Evolutionary conservation across 2,797 vertebrate genomes (phyloP), one percentile per base, ranked within the genome.

Genomic region (Sylvilagus floridanus): DNA sequence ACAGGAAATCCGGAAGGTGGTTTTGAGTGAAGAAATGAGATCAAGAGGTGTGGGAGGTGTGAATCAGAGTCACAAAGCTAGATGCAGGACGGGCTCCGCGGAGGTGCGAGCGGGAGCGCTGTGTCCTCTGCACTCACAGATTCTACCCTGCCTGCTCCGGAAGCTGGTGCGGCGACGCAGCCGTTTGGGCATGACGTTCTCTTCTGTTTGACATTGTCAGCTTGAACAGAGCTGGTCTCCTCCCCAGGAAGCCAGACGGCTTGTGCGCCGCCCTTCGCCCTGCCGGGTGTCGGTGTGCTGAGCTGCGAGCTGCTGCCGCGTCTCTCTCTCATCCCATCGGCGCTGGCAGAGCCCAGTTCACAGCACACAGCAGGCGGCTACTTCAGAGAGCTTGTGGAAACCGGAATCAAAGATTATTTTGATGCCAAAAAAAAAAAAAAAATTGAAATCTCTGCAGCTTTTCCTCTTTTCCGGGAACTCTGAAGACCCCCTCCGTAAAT

Each of bases 1-100:
- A 32, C 35, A 87, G 30, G 37, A 81, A 82, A 60, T 47, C 21
- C 7, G 62, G 47, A n/a, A 62, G 47, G 14, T 86, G n/a, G 8
- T 32, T 89, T 78, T 68, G 37, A 81, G 24, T 71, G 66, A 94
- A 88, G 32, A 94, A 42, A 9, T 89, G 10, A 77, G 47, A 77
- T 22, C 32, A 72, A 79, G 66, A 66, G 69, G 68, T 72, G 54
- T 5, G 28, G 57, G 17, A 77, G 35, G 14, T 90, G 0, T 50
- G 2, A 73, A 65, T 10, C n/a, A 24, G 30, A 68, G 57, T 47
- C 57, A 14, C 66, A 90, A 73, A 88, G 12, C 63, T 73, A 65
- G 66, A 50, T 83, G 30, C 62, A 42, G 8, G 13, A 73, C 73
- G 86, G 16, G 52, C 12, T n/a, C 8, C 26, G 37, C 60, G 7